Evolutionary conservation across 2,797 vertebrate species (phyloP).

Genomic region (Psittacula echo): DNA sequence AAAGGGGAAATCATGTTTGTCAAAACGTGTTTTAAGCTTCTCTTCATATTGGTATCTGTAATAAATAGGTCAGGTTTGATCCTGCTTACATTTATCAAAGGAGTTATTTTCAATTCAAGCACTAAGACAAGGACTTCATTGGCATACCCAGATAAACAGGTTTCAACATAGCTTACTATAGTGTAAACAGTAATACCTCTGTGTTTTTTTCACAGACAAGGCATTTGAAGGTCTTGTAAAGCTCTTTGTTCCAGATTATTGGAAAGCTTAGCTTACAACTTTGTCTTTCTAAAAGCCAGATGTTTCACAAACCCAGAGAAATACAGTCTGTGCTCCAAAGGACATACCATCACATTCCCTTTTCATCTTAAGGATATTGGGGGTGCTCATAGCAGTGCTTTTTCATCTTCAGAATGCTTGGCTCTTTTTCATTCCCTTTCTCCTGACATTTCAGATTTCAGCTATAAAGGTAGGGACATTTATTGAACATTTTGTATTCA

Average conservation of each 20-base stretch:
- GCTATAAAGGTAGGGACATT: background rate
- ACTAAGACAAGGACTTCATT: background rate
- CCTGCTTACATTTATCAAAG: background rate
- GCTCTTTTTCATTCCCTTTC: background rate
- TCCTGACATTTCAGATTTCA: background rate
- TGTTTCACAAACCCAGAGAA: background rate
- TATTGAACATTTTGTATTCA: background rate
- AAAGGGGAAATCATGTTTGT: background rate
- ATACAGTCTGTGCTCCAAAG: accelerated
- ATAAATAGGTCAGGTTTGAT: background rate
- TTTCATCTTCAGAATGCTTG: background rate
- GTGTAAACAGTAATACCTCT: background rate
- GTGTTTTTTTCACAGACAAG: background rate
- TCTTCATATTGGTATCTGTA: background rate
- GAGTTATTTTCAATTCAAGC: background rate
- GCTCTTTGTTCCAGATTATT: background rate
- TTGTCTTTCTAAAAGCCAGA: background rate
- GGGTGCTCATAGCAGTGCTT: background rate
- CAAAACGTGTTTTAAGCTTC: background rate
- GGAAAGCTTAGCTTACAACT: background rate
- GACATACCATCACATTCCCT: background rate
- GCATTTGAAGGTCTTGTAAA: background rate
- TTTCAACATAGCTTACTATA: background rate
- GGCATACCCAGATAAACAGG: background rate
- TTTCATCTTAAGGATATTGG: accelerated